Percentiles rank a stretch among this genome's conserved stretches.
These are phyloP conservation scores for Heliothis virescens DNA, from an alignment of 1,140 invertebrate species.

Conservation along the genomic window DNA sequence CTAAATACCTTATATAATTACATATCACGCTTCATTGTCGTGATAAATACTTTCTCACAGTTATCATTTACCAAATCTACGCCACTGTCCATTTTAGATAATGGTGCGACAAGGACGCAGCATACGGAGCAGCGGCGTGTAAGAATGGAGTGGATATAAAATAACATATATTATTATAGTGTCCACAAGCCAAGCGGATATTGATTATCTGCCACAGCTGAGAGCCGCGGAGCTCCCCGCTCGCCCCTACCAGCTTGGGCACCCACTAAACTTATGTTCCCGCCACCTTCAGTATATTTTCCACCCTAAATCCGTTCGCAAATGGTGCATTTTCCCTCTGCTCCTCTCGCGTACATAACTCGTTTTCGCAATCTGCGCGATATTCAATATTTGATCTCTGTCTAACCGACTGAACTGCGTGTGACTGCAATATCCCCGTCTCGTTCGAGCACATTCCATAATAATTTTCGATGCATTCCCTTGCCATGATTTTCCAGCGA, in stretches of 20 bases:
- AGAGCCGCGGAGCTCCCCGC: conserved; percentile 80
- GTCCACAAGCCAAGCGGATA: conserved; percentile 87
- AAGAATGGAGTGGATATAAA: conserved; percentile 77
- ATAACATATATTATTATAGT: conserved; percentile 86
- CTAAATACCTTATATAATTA: conserved; percentile 85
- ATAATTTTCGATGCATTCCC: conserved; percentile 86
- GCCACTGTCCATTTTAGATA: conserved; percentile 86
- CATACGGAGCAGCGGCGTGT: conserved; percentile 50
- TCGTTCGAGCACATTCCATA: conserved; percentile 81
- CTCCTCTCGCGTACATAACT: conserved; percentile 57
- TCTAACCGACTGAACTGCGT: conserved; percentile 80
- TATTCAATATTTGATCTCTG: conserved; percentile 86
- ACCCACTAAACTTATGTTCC: conserved; percentile 66
- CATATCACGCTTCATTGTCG: conserved; percentile 84
- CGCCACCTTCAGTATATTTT: conserved; percentile 56
- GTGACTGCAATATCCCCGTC: conserved; percentile 81
- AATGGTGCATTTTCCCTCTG: conserved; percentile 68
- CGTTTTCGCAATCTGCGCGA: conserved; percentile 65
- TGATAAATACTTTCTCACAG: conserved; percentile 86
- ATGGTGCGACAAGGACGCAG: conserved; percentile 76
- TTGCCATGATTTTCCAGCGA: conserved; percentile 84
- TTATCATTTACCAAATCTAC: conserved; percentile 86
- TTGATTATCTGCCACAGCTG: conserved; percentile 87
- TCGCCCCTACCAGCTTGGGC: conserved; percentile 49
- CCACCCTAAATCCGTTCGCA: conserved; percentile 60